phyloP scores from a whole-genome alignment of 2,888 invertebrate genomes.

The Callimorpha dominula region DNA sequence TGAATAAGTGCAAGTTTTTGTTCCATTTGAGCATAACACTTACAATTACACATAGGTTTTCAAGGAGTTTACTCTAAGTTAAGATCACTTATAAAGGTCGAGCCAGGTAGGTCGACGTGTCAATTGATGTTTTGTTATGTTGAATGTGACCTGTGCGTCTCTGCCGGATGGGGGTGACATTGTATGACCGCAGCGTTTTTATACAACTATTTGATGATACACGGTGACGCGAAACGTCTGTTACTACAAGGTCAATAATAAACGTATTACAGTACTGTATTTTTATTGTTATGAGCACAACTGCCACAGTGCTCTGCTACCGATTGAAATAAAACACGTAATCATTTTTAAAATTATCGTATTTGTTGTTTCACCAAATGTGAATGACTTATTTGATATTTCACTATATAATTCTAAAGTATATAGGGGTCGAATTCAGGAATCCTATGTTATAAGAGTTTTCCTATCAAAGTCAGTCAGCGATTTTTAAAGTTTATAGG shows the following conservation, averaged over 20 bases:
- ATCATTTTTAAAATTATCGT: neutral
- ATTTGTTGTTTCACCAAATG: neutral
- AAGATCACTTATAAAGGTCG: constrained; percentile 61
- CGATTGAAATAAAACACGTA: neutral
- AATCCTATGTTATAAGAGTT: too few relatives aligned
- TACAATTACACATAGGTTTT: constrained; percentile 32
- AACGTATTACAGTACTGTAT: constrained; percentile 47
- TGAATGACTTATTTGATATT: neutral
- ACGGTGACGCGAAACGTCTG: constrained; percentile 74
- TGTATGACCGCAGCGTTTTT: constrained; percentile 79
- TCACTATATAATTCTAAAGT: too few relatives aligned
- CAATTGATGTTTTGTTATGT: constrained; percentile 70
- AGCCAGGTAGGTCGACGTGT: constrained; percentile 69
- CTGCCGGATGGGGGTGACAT: constrained; percentile 82
- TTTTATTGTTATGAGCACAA: constrained; percentile 41
- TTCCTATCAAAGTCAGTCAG: too few relatives aligned
- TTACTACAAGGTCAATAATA: constrained; percentile 69
- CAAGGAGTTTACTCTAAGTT: constrained; percentile 46
- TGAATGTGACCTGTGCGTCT: constrained; percentile 77
- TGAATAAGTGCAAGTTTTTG: neutral
- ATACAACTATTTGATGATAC: constrained; percentile 74
- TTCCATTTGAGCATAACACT: constrained; percentile 13
- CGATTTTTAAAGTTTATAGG: too few relatives aligned
- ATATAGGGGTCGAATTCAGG: too few relatives aligned
- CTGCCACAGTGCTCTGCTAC: constrained; percentile 20